A percentile compares a stretch with the other conserved stretches of the same genome.
Conservation (phyloP, 2,113 vertebrate species). For the Falco punctatus region DNA sequence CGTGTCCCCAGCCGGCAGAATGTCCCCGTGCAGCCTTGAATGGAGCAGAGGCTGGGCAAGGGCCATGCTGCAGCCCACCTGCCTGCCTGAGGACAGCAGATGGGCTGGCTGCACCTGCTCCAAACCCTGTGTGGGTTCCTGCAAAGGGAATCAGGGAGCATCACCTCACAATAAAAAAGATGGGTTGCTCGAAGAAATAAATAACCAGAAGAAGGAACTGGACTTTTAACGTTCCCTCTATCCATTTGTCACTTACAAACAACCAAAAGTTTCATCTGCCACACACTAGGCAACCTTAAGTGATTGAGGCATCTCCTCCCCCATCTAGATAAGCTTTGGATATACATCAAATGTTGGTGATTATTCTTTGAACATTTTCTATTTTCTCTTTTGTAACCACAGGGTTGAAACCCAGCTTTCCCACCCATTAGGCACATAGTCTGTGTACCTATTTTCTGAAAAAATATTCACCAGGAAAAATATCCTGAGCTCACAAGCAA, state of each 20-base stretch:
- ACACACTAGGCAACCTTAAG: background rate
- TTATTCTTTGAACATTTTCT: background rate
- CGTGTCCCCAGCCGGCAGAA: background rate
- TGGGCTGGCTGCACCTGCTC: background rate
- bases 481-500: background rate
- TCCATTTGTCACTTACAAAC: background rate
- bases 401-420: background rate
- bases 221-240: background rate
- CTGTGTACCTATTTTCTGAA: background rate
- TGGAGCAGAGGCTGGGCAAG: background rate
- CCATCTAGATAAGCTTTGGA: background rate
- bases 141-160: background rate
- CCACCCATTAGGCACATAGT: background rate
- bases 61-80: background rate
- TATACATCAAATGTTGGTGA: background rate
- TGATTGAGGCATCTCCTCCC: background rate
- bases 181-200: background rate
- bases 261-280: background rate
- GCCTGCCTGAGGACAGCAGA: background rate
- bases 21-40: fast-evolving
- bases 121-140: background rate
- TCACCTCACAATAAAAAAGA: background rate
- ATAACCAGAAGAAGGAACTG: background rate
- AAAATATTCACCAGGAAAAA: background rate
- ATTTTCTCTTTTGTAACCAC: background rate